These are phyloP conservation scores for Smutsia temminckii DNA, from an alignment of 2,797 vertebrate species.

Conservation along the genomic window DNA sequence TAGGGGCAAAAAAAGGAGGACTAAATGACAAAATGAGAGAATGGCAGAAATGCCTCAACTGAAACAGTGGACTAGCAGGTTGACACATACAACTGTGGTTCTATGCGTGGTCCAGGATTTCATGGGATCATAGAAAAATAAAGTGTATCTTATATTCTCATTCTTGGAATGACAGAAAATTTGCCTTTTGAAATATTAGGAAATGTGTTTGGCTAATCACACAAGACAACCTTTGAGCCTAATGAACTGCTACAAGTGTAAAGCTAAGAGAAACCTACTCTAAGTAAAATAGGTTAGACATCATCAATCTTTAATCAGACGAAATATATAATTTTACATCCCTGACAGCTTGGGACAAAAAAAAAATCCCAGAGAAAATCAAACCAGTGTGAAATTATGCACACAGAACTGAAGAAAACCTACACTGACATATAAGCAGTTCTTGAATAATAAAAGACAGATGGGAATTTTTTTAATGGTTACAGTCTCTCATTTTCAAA, in stretches of 20 bases:
- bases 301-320: slow-evolving; percentile 5
- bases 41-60: not conserved
- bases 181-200: not conserved
- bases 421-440: not conserved
- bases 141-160: not conserved
- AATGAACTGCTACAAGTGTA: not conserved
- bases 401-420: not conserved
- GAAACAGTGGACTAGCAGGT: not conserved
- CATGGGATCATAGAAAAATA: not conserved
- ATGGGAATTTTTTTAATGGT: not conserved
- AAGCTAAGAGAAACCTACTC: not conserved
- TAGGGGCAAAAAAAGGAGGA: not conserved
- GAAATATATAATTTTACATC: slow-evolving; percentile 11
- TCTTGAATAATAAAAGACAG: not conserved
- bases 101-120: not conserved
- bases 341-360: not conserved
- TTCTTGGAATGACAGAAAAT: not conserved
- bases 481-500: not conserved
- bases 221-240: not conserved
- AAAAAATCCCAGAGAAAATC: not conserved
- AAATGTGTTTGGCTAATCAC: not conserved
- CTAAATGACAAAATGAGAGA: not conserved
- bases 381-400: slow-evolving; percentile 8
- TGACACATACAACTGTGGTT: not conserved
- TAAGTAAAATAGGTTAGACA: not conserved